Conservation (phyloP, 1,140 invertebrate species). For the Sminthurinus signatus region DNA sequence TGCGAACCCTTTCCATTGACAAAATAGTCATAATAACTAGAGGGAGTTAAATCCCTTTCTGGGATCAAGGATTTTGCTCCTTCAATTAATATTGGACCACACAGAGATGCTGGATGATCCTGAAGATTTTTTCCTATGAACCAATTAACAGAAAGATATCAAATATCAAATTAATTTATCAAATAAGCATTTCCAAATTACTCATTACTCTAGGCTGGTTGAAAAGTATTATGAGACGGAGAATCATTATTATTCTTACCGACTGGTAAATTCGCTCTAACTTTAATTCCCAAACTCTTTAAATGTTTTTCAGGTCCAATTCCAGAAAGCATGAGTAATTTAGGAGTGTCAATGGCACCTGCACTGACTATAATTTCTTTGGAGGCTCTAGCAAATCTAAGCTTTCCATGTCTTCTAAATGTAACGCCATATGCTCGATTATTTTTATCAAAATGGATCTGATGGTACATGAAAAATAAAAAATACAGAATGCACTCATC, state of each 20-base stretch:
- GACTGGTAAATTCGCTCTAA: neutral
- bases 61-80: conserved; percentile 1
- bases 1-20: conserved; percentile 3
- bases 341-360: conserved; percentile 23
- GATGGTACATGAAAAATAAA: neutral
- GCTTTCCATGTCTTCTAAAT: conserved; percentile 12
- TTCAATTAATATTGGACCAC: conserved; percentile 10
- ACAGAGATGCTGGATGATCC: conserved; percentile 43
- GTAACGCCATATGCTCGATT: conserved; percentile 15
- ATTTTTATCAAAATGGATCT: conserved; percentile 8
- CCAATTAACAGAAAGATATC: too few relatives aligned
- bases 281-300: conserved; percentile 4
- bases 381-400: conserved; percentile 6
- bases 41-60: conserved; percentile 5
- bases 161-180: too few relatives aligned
- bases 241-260: neutral
- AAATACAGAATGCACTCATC: neutral
- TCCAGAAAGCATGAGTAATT: conserved; percentile 26
- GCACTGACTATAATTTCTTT: conserved; percentile 21
- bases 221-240: too few relatives aligned
- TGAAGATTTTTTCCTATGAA: conserved; percentile 42
- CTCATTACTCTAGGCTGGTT: too few relatives aligned
- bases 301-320: conserved; percentile 22
- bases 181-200: too few relatives aligned
- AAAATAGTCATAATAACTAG: conserved; percentile 9